These are phyloP conservation scores for Brachyptera risi DNA, from an alignment of 2,888 invertebrate species.

Conservation along the genomic window DNA sequence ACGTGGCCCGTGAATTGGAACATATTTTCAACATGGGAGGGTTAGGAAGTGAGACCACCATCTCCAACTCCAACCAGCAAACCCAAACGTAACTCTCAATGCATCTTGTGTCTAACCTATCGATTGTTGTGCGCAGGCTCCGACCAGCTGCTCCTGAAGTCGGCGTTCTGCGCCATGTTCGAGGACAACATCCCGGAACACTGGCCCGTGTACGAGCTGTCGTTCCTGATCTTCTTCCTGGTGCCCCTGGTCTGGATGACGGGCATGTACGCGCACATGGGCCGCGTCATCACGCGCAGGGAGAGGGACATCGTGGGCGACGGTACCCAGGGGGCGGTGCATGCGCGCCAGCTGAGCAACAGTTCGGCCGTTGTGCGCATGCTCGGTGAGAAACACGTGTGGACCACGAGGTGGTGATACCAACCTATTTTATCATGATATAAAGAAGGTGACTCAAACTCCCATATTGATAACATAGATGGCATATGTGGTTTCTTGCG, in stretches of 20 bases:
- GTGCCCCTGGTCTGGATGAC: conserved; percentile 68
- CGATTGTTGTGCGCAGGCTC: too few species aligned
- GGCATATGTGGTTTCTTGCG: too few species aligned
- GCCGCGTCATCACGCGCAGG: conserved; percentile 58
- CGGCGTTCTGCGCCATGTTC: conserved; percentile 71
- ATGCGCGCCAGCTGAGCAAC: conserved; percentile 54
- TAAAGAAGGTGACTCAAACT: too few species aligned
- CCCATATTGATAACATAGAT: too few species aligned
- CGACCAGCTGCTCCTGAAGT: conserved; percentile 57
- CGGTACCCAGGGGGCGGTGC: conserved; percentile 42
- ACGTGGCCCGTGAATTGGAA: too few species aligned
- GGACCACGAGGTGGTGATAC: not conserved
- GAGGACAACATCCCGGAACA: conserved; percentile 51
- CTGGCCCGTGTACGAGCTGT: conserved; percentile 73
- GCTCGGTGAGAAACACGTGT: conserved; percentile 58
- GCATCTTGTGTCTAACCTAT: too few species aligned
- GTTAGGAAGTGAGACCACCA: too few species aligned
- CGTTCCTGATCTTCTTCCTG: conserved; percentile 79
- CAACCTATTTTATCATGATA: too few species aligned
- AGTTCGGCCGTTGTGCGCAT: conserved; percentile 75
- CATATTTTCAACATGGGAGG: too few species aligned
- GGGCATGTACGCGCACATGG: conserved; percentile 76
- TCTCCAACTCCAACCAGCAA: too few species aligned
- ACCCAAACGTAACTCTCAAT: too few species aligned
- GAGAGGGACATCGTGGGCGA: conserved; percentile 48